These are phyloP conservation scores for Hydropotes inermis DNA, from an alignment of 2,113 vertebrate genomes.

Conservation along the genomic window DNA sequence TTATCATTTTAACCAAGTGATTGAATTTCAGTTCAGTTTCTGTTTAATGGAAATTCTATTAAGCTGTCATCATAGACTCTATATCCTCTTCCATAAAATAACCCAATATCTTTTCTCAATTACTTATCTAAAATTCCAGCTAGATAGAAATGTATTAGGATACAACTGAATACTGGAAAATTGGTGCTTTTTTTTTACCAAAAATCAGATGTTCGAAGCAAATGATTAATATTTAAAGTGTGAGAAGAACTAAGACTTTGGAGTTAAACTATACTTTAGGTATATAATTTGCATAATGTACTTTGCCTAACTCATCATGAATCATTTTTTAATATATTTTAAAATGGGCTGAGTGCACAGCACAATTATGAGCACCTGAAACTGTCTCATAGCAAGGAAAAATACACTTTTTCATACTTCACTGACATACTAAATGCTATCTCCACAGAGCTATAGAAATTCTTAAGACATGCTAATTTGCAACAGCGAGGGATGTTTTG, in stretches of 20 bases:
- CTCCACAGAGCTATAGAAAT: background rate
- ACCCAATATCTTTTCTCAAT: conserved; percentile 35
- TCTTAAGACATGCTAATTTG: background rate
- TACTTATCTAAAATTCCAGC: conserved; percentile 45
- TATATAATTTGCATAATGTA: conserved; percentile 40
- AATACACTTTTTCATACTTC: background rate
- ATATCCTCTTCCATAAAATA: conserved; percentile 45
- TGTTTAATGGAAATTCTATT: conserved; percentile 57
- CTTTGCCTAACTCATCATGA: conserved; percentile 44
- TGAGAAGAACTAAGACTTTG: conserved; percentile 32
- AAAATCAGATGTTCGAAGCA: conserved; percentile 19
- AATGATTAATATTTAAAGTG: conserved; percentile 63
- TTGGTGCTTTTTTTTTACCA: background rate
- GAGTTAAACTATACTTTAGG: conserved; percentile 44
- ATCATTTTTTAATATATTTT: conserved; percentile 57
- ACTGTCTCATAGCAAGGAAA: background rate
- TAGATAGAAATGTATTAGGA: conserved; percentile 24
- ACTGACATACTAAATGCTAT: background rate
- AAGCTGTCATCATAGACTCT: conserved; percentile 43
- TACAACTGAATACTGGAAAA: conserved; percentile 16
- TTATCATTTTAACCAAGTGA: conserved; percentile 54
- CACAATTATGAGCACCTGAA: background rate
- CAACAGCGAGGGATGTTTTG: background rate
- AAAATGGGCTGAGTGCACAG: conserved; percentile 14
- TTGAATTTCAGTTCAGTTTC: conserved; percentile 54